A percentile compares a stretch with the other conserved stretches of the same genome.
Conservation (phyloP, 2,113 vertebrate genomes). For the Trochalopteron elliotii region DNA sequence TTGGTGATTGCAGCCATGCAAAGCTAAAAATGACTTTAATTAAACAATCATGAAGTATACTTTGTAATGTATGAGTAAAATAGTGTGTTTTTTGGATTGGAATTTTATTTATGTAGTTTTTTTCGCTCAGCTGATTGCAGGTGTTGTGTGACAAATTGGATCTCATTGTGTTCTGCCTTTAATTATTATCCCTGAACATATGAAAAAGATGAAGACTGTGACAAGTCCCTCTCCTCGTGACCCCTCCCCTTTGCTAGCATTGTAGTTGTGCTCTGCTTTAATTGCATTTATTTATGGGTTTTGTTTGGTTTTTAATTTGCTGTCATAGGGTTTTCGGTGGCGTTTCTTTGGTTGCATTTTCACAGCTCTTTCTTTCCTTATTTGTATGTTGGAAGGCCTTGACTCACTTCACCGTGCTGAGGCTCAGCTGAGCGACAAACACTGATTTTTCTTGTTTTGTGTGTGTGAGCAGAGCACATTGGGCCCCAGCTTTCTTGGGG, state of each 20-base stretch:
- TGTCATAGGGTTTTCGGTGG: background rate
- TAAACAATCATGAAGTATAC: conserved; percentile 49
- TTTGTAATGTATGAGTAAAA: conserved; percentile 27
- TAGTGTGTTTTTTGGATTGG: background rate
- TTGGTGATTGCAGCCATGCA: conserved; percentile 66
- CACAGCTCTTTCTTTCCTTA: background rate
- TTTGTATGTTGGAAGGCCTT: background rate
- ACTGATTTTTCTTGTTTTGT: background rate
- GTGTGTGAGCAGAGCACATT: background rate
- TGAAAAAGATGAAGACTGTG: background rate
- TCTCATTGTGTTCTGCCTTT: conserved; percentile 13
- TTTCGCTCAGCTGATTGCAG: conserved; percentile 44
- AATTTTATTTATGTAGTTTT: background rate
- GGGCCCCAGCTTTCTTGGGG: rapidly evolving
- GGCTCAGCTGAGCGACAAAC: background rate
- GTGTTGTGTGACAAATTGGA: conserved; percentile 54
- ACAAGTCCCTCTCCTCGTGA: background rate
- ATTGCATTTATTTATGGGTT: background rate
- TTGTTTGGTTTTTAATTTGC: background rate
- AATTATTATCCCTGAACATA: conserved; percentile 2
- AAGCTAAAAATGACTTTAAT: conserved; percentile 65
- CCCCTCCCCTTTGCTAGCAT: background rate
- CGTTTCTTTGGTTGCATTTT: background rate
- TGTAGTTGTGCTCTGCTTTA: background rate
- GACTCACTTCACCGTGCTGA: background rate